Conservation (phyloP, 1,140 invertebrate species). For the Phymorhynchus buccinoides region DNA sequence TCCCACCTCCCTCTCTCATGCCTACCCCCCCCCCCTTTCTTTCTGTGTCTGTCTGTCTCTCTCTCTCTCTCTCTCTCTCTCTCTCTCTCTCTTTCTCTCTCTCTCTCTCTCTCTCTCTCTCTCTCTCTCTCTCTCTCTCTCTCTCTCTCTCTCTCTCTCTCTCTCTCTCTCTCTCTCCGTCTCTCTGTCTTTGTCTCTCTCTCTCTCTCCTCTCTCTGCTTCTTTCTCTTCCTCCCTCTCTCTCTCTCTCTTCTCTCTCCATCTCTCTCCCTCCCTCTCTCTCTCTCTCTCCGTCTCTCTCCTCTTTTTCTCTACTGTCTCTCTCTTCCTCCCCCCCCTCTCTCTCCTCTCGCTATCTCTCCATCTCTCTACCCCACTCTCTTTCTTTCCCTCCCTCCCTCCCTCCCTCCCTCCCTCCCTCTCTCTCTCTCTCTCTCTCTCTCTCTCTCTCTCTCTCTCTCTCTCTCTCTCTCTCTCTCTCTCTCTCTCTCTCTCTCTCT, state of each 20-base stretch:
- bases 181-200: background rate
- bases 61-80: background rate
- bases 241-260: too few relatives aligned
- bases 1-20: background rate
- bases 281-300: background rate
- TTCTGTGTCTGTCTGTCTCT: background rate
- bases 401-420: constrained; percentile 7
- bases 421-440: constrained; percentile 7
- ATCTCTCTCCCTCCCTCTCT: too few relatives aligned
- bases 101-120: background rate
- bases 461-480: background rate
- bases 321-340: constrained; percentile 7
- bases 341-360: background rate
- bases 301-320: too few relatives aligned
- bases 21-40: background rate
- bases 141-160: background rate
- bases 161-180: background rate
- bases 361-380: background rate
- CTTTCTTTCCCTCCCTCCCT: background rate
- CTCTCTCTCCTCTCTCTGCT: background rate
- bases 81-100: background rate
- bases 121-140: background rate
- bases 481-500: constrained; percentile 9
- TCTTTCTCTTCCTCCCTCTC: background rate
- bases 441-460: constrained; percentile 7